phyloP scores from a whole-genome alignment of 1,140 invertebrate genomes.

The Drosophila melanica region DNA sequence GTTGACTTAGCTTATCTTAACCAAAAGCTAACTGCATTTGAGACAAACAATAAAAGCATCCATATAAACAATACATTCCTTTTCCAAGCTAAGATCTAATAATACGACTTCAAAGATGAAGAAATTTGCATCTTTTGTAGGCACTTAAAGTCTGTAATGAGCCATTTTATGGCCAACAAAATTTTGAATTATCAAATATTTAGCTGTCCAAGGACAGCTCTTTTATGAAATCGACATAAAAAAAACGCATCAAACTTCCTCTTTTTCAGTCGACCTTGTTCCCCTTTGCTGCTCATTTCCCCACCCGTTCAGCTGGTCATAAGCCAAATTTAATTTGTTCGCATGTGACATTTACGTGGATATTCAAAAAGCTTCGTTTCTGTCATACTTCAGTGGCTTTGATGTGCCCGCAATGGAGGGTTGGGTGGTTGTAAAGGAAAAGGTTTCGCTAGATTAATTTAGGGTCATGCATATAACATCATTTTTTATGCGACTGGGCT shows the following conservation, averaged over 20 bases:
- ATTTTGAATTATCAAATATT: conserved; percentile 16
- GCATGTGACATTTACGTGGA: conserved; percentile 70
- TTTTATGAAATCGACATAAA: conserved; percentile 35
- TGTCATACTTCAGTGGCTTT: conserved; percentile 76
- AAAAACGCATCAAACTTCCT: conserved; percentile 18
- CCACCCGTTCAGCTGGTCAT: conserved; percentile 41
- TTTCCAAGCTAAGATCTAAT: not conserved
- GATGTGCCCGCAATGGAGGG: conserved; percentile 50
- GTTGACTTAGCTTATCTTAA: too few species aligned
- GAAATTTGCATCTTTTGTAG: not conserved
- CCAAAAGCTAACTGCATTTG: too few species aligned
- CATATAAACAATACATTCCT: too few species aligned
- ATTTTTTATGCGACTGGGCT: conserved; percentile 66
- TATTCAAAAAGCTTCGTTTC: conserved; percentile 78
- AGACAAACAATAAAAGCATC: too few species aligned
- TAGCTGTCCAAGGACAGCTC: conserved; percentile 5
- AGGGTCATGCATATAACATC: conserved; percentile 81
- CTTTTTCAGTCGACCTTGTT: not conserved
- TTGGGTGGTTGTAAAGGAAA: conserved; percentile 44
- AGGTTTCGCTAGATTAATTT: conserved; percentile 83
- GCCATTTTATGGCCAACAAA: conserved; percentile 21
- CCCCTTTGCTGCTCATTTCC: not conserved
- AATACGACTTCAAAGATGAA: not conserved
- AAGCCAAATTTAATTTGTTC: conserved; percentile 79
- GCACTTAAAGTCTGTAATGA: conserved; percentile 7